phyloP scores from a whole-genome alignment of 2,888 invertebrate genomes.

The Sepioteuthis lessoniana region DNA sequence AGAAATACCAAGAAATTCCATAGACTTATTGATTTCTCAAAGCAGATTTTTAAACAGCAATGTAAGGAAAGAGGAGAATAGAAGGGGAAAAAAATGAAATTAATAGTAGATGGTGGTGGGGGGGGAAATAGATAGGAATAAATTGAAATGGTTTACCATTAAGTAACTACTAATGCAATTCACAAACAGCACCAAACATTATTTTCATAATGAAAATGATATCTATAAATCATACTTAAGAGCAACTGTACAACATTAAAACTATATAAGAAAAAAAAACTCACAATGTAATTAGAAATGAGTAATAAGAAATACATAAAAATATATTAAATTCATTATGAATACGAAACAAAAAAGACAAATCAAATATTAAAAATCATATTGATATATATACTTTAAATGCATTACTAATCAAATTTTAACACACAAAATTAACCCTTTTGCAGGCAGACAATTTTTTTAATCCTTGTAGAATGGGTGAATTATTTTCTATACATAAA shows the following conservation, averaged over 20 bases:
- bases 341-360: too few relatives aligned
- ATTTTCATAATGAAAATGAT: neutral
- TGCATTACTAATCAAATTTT: too few relatives aligned
- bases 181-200: neutral
- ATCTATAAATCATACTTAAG: neutral
- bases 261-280: too few relatives aligned
- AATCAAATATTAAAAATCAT: too few relatives aligned
- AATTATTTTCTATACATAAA: too few relatives aligned
- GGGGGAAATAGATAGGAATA: neutral
- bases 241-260: neutral
- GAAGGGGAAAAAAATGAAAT: neutral
- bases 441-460: too few relatives aligned
- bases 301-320: too few relatives aligned
- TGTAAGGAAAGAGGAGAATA: neutral
- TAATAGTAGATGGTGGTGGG: neutral
- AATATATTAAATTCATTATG: too few relatives aligned
- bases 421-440: too few relatives aligned
- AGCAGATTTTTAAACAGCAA: neutral
- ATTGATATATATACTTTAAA: too few relatives aligned
- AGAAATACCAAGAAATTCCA: slow-evolving; percentile 23
- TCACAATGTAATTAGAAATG: too few relatives aligned
- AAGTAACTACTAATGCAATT: slow-evolving; percentile 6
- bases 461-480: too few relatives aligned
- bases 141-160: neutral
- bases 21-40: slow-evolving; percentile 6